Percentiles rank a stretch among this genome's conserved stretches.
Evolutionary conservation across 2,888 invertebrate species (phyloP).

Genomic region (Phengaris arion): DNA sequence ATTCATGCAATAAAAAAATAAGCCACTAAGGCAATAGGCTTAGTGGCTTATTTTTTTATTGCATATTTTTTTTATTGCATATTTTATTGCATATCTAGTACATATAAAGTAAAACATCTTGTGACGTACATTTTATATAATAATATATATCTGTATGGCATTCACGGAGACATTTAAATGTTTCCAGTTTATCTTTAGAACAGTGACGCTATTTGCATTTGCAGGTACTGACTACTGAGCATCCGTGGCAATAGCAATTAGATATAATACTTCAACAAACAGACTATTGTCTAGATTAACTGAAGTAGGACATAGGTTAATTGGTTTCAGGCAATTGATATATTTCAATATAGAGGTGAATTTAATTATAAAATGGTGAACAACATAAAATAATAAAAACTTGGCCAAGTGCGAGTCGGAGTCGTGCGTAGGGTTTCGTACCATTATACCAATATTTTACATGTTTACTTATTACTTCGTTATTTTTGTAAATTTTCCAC

Average conservation of each 20-base stretch:
- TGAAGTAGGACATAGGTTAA: neutral
- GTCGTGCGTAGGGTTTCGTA: no score
- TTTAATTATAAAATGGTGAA: neutral
- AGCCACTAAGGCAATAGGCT: no score
- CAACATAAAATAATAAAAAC: neutral
- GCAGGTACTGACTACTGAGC: neutral
- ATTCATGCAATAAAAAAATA: no score
- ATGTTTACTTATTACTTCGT: no score
- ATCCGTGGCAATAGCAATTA: conserved; percentile 14
- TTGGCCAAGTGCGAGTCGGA: no score
- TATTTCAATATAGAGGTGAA: neutral
- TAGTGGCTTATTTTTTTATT: no score
- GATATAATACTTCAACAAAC: conserved; percentile 8
- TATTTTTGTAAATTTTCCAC: no score
- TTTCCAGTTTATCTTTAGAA: conserved; percentile 19
- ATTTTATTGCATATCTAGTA: no score
- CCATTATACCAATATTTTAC: no score
- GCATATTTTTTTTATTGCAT: no score
- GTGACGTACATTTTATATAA: conserved; percentile 4
- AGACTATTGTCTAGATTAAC: conserved; percentile 2
- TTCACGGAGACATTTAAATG: conserved; percentile 12
- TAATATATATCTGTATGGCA: neutral
- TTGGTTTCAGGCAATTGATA: conserved; percentile 6
- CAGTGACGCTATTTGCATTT: conserved; percentile 11
- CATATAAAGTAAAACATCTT: conserved; percentile 1